Evolutionary conservation across 2,113 vertebrate genomes (phyloP).

Genomic region (Dissostichus mawsoni): DNA sequence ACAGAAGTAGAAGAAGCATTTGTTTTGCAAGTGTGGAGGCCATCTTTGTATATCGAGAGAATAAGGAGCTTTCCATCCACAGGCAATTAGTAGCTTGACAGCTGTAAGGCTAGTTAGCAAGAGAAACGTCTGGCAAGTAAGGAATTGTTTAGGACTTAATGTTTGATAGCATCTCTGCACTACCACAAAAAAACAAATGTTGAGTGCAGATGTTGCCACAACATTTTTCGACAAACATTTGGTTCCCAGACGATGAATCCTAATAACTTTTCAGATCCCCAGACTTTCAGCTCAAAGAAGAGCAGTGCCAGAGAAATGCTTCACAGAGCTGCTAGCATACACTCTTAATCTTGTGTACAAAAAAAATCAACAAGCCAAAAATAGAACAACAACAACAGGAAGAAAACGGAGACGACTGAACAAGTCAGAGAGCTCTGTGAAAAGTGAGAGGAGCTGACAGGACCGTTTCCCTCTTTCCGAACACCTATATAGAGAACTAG

Average conservation of each 20-base stretch:
- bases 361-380: constrained; percentile 22
- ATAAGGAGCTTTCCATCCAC: too few species aligned
- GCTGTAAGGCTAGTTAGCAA: too few species aligned
- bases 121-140: too few species aligned
- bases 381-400: constrained; percentile 11
- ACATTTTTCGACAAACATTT: neutral
- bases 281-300: constrained; percentile 15
- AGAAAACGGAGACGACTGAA: neutral
- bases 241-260: neutral
- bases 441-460: constrained; percentile 49
- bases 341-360: constrained; percentile 4
- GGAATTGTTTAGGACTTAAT: too few species aligned
- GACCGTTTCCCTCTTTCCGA: constrained; percentile 28
- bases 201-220: neutral
- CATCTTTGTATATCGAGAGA: too few species aligned
- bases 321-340: neutral
- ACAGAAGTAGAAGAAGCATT: too few species aligned
- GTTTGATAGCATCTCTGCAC: too few species aligned
- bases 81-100: too few species aligned
- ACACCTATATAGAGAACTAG: constrained; percentile 49
- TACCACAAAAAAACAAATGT: neutral
- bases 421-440: constrained; percentile 16
- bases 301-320: neutral
- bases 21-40: too few species aligned
- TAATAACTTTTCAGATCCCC: neutral